Evolutionary conservation across 2,797 vertebrate genomes (phyloP).

Genomic region (Poecilia gillii): DNA sequence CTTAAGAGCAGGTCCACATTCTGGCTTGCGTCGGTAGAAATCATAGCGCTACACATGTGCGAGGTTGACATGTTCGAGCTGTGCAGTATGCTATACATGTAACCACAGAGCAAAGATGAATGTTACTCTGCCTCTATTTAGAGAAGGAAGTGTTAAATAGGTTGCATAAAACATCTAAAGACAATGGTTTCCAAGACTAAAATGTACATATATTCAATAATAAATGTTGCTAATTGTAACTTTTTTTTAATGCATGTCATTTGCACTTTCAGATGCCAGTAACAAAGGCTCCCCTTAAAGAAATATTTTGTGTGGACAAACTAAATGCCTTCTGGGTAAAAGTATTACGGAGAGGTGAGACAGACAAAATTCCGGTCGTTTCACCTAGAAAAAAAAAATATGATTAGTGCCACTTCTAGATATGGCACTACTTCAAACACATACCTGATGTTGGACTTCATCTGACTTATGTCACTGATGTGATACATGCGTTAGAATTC

Average conservation of each 20-base stretch:
- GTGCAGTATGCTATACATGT: constrained; percentile 13
- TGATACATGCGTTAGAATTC: background rate
- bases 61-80: constrained; percentile 3
- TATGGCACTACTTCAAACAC: background rate
- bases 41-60: constrained; percentile 6
- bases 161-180: background rate
- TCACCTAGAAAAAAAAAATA: background rate
- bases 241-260: background rate
- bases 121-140: background rate
- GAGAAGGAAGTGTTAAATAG: background rate
- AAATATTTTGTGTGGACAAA: background rate
- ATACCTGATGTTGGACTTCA: background rate
- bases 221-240: background rate
- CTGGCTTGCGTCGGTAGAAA: background rate
- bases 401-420: background rate
- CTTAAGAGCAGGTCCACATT: constrained; percentile 1
- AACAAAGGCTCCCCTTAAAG: background rate
- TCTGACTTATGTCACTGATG: background rate
- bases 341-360: background rate
- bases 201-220: background rate
- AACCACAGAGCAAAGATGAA: constrained; percentile 21
- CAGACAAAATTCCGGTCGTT: background rate
- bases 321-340: background rate
- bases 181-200: background rate
- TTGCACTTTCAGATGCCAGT: background rate